These are phyloP conservation scores for Rhopilema esculentum DNA, from an alignment of 30 jellyfish, hydroid and myxozoan species.

Conservation along the genomic window DNA sequence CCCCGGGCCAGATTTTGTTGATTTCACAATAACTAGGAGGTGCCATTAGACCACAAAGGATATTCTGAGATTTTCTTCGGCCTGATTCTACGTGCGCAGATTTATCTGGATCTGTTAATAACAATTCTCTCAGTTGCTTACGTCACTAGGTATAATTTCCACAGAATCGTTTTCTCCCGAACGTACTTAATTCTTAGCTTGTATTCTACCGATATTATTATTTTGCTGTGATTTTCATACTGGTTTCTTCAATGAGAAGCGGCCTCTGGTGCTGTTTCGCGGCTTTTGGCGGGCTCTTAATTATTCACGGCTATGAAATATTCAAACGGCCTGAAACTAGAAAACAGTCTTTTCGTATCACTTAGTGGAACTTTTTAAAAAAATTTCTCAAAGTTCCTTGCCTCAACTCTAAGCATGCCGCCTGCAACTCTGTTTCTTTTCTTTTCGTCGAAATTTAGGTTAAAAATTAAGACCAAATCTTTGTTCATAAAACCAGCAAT, in stretches of 20 bases:
- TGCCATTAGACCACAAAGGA: conserved; percentile 16
- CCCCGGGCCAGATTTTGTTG: neutral
- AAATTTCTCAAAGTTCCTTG: too few species aligned
- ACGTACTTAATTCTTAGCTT: neutral
- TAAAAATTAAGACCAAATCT: too few species aligned
- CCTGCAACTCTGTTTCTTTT: too few species aligned
- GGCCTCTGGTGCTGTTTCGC: neutral
- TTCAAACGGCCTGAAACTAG: neutral
- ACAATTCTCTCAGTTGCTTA: neutral
- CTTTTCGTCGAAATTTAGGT: too few species aligned
- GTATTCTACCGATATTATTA: neutral
- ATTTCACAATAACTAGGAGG: conserved; percentile 25
- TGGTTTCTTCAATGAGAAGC: neutral
- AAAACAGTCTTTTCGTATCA: neutral
- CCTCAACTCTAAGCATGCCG: too few species aligned
- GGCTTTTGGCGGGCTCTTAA: neutral
- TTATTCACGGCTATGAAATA: neutral
- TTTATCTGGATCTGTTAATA: conserved; percentile 12
- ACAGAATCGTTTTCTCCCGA: neutral
- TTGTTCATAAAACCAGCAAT: too few species aligned
- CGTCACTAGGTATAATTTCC: neutral
- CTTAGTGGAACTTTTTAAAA: neutral
- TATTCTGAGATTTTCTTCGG: conserved; percentile 4
- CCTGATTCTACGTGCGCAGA: neutral
- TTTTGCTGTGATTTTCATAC: neutral